Conservation (phyloP, 2,113 vertebrate species). For the Nicator chloris region DNA sequence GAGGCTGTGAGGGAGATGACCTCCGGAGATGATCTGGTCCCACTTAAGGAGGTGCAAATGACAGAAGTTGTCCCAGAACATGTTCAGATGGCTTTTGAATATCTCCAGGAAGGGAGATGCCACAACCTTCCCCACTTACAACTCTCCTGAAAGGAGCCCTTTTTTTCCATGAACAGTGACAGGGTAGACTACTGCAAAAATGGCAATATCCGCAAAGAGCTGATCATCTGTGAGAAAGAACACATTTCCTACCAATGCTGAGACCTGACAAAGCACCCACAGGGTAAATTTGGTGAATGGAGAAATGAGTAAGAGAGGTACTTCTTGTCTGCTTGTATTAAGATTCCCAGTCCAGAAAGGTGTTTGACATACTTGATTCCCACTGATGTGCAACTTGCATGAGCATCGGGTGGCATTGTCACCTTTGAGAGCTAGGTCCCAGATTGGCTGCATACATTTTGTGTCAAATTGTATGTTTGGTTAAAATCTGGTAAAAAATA, state of each 20-base stretch:
- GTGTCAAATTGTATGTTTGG: fast-evolving
- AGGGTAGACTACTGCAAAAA: neutral
- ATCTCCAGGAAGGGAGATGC: neutral
- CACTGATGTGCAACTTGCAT: neutral
- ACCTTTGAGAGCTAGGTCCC: neutral
- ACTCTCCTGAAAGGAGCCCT: neutral
- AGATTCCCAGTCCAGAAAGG: neutral
- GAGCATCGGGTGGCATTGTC: neutral
- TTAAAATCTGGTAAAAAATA: neutral
- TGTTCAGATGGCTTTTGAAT: neutral
- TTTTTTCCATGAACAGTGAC: neutral
- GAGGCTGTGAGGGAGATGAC: neutral
- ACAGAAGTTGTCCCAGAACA: neutral
- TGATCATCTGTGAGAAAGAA: neutral
- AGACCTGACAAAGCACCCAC: neutral
- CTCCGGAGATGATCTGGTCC: neutral
- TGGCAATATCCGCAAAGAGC: neutral
- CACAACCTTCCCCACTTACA: neutral
- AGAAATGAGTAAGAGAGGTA: neutral
- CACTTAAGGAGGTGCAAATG: neutral
- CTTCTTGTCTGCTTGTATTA: neutral
- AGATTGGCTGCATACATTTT: fast-evolving
- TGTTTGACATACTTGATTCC: neutral
- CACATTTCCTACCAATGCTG: neutral
- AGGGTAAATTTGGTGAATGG: neutral